These are phyloP conservation scores for Ranitomeya imitator DNA, from an alignment of 2,113 vertebrate genomes.

Conservation along the genomic window DNA sequence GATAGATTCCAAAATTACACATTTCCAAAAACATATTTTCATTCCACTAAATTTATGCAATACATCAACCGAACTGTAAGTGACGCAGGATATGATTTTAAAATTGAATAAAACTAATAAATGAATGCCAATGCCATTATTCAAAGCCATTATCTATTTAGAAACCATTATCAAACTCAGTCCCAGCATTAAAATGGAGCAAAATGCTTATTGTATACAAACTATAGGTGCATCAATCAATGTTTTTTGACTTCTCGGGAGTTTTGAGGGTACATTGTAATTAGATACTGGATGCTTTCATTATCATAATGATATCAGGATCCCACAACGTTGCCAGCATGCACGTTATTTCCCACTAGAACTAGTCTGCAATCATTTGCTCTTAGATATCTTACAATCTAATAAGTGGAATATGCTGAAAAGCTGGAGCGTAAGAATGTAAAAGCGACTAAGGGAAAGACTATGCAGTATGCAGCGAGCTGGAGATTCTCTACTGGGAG, in stretches of 20 bases:
- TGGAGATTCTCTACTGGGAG: background rate
- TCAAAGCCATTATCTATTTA: background rate
- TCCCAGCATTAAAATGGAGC: background rate
- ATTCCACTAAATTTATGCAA: background rate
- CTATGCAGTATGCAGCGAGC: background rate
- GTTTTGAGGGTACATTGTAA: slow-evolving; percentile 17
- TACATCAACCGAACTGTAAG: background rate
- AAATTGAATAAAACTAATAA: slow-evolving; percentile 4
- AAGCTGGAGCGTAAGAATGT: slow-evolving; percentile 33
- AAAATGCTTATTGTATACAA: background rate
- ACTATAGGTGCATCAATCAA: background rate
- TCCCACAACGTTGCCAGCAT: background rate
- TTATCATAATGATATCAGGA: slow-evolving; percentile 30
- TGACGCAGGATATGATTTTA: slow-evolving; percentile 6
- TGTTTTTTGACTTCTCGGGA: background rate
- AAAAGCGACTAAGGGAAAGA: slow-evolving; percentile 31
- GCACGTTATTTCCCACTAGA: slow-evolving; percentile 29
- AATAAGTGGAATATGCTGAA: slow-evolving; percentile 43
- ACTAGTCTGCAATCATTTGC: slow-evolving; percentile 1
- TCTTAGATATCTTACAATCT: slow-evolving; percentile 38
- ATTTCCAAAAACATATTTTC: background rate
- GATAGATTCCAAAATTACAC: background rate
- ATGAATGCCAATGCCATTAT: background rate
- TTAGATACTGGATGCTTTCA: slow-evolving; percentile 33
- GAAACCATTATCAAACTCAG: slow-evolving; percentile 17